Conservation (phyloP, 2,888 invertebrate genomes). For the Melipona bicolor region DNA sequence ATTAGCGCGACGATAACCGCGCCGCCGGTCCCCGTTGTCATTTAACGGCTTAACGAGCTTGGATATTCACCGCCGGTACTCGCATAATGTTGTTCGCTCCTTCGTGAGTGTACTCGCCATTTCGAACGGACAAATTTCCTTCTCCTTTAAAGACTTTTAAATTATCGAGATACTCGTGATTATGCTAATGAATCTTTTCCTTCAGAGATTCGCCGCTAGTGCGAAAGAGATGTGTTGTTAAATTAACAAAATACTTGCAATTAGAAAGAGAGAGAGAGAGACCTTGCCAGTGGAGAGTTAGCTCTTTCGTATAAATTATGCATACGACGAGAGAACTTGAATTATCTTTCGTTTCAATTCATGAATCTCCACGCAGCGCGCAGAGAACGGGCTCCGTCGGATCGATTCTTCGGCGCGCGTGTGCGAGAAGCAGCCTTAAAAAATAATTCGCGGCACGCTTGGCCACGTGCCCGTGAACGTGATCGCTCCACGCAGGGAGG, state of each 20-base stretch:
- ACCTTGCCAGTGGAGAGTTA: no score
- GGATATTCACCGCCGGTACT: conserved; percentile 24
- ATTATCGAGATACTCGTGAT: background rate
- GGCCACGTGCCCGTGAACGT: conserved; percentile 63
- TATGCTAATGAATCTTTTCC: no score
- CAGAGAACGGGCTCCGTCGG: conserved; percentile 20
- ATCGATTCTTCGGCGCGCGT: conserved; percentile 8
- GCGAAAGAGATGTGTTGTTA: no score
- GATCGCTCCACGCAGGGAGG: conserved; percentile 39
- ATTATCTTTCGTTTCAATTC: background rate
- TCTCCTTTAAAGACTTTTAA: background rate
- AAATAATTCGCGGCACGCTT: conserved; percentile 52
- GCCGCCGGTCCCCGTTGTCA: conserved; percentile 65
- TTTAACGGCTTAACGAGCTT: conserved; percentile 66
- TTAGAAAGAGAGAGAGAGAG: no score
- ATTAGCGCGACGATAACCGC: conserved; percentile 75
- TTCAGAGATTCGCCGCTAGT: no score
- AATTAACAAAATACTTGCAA: no score
- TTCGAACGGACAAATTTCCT: conserved; percentile 4
- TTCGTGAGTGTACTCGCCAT: background rate
- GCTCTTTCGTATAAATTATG: background rate
- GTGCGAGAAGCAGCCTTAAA: background rate
- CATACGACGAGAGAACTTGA: background rate
- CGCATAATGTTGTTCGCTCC: conserved; percentile 17
- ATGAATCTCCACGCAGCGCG: background rate